Percentiles rank a stretch among this genome's conserved stretches.
Conservation (phyloP, 2,113 vertebrate species). For the Ptychochromis oligacanthus region DNA sequence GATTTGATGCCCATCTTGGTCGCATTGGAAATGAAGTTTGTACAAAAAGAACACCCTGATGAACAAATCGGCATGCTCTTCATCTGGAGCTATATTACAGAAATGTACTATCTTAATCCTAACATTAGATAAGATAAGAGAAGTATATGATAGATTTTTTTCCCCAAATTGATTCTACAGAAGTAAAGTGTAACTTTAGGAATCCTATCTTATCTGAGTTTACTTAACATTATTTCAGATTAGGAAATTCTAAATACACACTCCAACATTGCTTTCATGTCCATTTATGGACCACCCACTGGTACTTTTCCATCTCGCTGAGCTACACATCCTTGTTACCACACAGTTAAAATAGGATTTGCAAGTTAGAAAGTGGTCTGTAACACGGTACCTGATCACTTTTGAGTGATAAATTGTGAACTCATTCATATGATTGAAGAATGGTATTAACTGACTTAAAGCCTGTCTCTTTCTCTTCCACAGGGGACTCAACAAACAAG, state of each 20-base stretch:
- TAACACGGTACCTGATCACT: not conserved
- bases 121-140: not conserved
- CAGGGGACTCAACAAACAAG: slow-evolving; percentile 98
- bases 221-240: not conserved
- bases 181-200: not conserved
- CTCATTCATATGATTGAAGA: slow-evolving; percentile 12
- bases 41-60: not conserved
- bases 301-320: not conserved
- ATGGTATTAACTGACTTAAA: not conserved
- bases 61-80: not conserved
- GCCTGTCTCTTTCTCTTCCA: slow-evolving; percentile 60
- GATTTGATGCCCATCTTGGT: slow-evolving; percentile 4
- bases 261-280: not conserved
- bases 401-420: slow-evolving; percentile 1
- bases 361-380: not conserved
- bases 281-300: not conserved
- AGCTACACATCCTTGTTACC: not conserved
- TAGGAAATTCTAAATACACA: not conserved
- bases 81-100: not conserved
- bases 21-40: not conserved
- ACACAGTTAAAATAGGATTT: not conserved
- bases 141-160: no score
- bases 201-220: not conserved
- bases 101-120: not conserved
- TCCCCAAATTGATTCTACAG: not conserved